A percentile compares a stretch with the other conserved stretches of the same genome.
Evolutionary conservation across 2,113 vertebrate species (phyloP).

Genomic region (Theristicus caerulescens): DNA sequence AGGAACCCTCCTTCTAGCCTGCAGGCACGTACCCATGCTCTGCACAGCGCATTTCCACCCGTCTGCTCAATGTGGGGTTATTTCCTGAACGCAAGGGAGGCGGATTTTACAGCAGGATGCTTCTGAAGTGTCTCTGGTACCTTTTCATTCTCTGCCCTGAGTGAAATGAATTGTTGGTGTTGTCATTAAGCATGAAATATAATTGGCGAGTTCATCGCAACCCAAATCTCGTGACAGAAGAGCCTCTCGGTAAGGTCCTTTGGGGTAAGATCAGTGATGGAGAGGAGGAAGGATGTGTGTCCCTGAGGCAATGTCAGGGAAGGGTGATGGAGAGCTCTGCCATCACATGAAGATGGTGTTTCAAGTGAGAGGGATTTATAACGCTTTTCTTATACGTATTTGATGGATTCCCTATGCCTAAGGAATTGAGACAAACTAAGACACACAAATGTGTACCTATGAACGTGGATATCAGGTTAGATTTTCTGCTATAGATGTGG

Average conservation of each 20-base stretch:
- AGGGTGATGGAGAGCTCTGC: background rate
- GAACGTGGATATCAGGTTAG: background rate
- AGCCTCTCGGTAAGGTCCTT: too few species aligned
- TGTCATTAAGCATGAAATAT: background rate
- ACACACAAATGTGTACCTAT: accelerated
- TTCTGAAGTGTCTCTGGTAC: background rate
- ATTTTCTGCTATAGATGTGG: background rate
- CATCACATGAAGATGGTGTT: background rate
- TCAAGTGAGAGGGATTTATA: background rate
- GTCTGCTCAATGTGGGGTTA: background rate
- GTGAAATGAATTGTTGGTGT: accelerated
- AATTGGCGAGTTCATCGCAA: background rate
- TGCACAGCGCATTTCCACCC: accelerated
- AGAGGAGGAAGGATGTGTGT: background rate
- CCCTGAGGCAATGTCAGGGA: background rate
- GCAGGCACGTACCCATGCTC: accelerated
- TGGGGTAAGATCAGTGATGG: background rate
- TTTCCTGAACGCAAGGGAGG: background rate
- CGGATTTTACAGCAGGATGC: background rate
- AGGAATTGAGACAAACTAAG: background rate
- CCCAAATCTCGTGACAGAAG: background rate
- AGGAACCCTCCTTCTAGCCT: background rate
- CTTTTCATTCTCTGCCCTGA: background rate
- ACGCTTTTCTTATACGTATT: background rate
- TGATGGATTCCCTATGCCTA: background rate